phyloP scores from a whole-genome alignment of 2,113 vertebrate species.

The Cariama cristata region DNA sequence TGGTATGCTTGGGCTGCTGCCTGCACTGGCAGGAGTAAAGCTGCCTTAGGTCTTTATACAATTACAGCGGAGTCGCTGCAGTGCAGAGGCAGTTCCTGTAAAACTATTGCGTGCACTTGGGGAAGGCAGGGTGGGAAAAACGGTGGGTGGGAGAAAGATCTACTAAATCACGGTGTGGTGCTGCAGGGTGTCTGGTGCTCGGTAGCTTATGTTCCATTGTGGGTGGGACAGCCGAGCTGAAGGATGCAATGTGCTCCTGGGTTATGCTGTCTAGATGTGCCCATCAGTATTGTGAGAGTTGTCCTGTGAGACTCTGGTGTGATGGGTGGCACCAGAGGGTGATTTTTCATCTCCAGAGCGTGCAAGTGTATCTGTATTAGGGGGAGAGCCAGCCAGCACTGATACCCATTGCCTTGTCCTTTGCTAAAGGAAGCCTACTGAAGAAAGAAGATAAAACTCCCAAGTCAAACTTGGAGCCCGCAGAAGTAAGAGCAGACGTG shows the following conservation, averaged over 20 bases:
- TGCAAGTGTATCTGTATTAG: rapidly evolving
- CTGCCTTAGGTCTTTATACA: neutral
- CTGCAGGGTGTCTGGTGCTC: neutral
- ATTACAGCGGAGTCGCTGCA: neutral
- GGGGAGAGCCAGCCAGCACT: neutral
- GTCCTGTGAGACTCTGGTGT: neutral
- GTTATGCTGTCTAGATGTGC: rapidly evolving
- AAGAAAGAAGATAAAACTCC: neutral
- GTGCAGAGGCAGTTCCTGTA: neutral
- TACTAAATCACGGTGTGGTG: neutral
- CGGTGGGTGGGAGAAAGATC: too few species aligned
- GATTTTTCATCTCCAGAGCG: neutral
- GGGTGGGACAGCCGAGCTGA: neutral
- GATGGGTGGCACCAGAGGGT: neutral
- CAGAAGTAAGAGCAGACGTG: neutral
- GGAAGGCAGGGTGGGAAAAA: neutral
- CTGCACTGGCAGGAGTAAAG: neutral
- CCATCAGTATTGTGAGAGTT: rapidly evolving
- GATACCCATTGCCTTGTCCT: rapidly evolving
- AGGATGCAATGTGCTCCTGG: neutral
- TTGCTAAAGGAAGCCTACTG: neutral
- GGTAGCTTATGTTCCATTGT: neutral
- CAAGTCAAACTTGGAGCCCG: rapidly evolving
- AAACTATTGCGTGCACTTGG: neutral
- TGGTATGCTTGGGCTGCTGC: neutral